Evolutionary conservation across 1,140 invertebrate species (phyloP).

Genomic region (Heliconius melpomene): DNA sequence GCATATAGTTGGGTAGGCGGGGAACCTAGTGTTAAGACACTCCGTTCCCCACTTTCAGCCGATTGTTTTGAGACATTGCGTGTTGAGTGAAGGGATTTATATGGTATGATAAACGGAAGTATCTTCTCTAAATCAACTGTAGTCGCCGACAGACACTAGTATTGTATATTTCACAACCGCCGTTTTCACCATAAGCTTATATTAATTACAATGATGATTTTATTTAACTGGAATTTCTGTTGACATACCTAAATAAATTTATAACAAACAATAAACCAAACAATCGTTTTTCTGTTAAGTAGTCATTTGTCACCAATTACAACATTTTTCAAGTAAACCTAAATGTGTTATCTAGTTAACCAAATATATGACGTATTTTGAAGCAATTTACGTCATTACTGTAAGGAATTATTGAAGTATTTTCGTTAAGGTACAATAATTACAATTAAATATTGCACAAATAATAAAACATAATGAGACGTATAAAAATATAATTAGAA

Average conservation of each 20-base stretch:
- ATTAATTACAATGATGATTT: too few relatives aligned
- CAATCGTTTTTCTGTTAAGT: neutral
- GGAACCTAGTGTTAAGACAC: too few relatives aligned
- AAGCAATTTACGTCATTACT: neutral
- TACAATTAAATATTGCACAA: too few relatives aligned
- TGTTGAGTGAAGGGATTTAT: neutral
- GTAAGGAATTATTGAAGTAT: neutral
- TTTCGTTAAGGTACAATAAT: neutral
- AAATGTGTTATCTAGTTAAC: neutral
- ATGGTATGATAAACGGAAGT: too few relatives aligned
- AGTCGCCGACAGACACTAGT: too few relatives aligned
- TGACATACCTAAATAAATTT: neutral
- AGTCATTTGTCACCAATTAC: neutral
- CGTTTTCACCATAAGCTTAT: too few relatives aligned
- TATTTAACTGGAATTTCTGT: too few relatives aligned
- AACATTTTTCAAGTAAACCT: neutral
- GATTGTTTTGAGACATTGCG: neutral
- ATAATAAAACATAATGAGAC: too few relatives aligned
- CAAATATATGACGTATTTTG: neutral
- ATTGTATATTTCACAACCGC: too few relatives aligned
- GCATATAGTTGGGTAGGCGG: too few relatives aligned
- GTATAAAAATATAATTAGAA: too few relatives aligned
- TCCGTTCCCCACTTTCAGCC: neutral
- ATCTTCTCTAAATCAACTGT: too few relatives aligned
- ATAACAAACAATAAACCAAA: neutral